Evolutionary conservation across 2,888 invertebrate species (phyloP), one percentile per base, ranked within the genome.

Genomic region (Zygaena filipendulae): DNA sequence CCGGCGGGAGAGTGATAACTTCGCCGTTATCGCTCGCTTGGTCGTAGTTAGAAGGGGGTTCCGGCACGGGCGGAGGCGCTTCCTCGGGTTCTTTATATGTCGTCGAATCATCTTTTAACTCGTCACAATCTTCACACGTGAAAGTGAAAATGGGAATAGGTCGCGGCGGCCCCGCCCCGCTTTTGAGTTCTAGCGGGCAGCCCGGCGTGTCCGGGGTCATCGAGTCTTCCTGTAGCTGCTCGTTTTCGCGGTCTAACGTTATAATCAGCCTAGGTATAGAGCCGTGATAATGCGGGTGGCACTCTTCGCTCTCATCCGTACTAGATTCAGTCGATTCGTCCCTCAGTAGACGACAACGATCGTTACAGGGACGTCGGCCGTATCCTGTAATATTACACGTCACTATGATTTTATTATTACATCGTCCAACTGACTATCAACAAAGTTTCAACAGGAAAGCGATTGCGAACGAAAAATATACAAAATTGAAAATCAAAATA

Each of bases 291-390:
- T 62, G 60, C 13, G 59, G 59, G n/a, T 49, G 55, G 34, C 52
- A 59, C 9, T 63, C 66, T 28, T 68, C 67, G 42, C 74, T 75
- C 21, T 71, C 70, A 9, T 72, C 71, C 3, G 74, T 61, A 39
- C 75, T 77, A 30, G 79, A 79, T 36, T 74, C 74, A 11, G 69
- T 67, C 3, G 75, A 71, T 36, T 71, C 71, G 33, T 68, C 63
- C 36, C 58, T 54, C 30, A 62, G 45, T 4, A 55, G 45, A 28
- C 55, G 58, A 43, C 60, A 67, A 44, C 55, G 59, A 42, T 59
- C 53, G 45, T 53, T 50, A 44, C 59, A 59, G 32, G 59, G 54
- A 27, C 60, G 63, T 18, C 61, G 64, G 36, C 63, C 52, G 52
- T 67, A 62, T 38, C 75, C 77, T 79, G 75, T 27, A 70, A 75